Conservation (phyloP, 2,797 vertebrate species). For the Pseudocheirus occidentalis region DNA sequence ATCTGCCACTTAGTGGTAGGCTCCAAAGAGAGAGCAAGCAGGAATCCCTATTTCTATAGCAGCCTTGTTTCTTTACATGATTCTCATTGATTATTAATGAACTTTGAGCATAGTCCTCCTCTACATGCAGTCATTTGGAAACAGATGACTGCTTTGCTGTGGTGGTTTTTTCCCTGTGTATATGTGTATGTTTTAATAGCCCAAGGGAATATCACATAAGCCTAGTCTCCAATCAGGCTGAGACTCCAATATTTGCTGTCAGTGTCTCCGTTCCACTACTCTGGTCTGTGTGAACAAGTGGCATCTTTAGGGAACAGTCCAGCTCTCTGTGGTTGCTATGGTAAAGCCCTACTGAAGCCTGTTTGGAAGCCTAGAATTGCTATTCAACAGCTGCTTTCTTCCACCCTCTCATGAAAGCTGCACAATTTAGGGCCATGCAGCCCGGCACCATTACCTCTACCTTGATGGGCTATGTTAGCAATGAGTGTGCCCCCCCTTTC, state of each 20-base stretch:
- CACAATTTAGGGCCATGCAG: slow-evolving; percentile 30
- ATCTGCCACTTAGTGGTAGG: neutral
- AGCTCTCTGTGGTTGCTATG: slow-evolving; percentile 73
- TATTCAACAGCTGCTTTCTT: slow-evolving; percentile 78
- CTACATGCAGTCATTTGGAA: neutral
- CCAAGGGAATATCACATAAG: slow-evolving; percentile 66
- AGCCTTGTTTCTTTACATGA: neutral
- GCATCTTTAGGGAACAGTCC: slow-evolving; percentile 76
- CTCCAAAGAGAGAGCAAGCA: neutral
- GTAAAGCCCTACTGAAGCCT: slow-evolving; percentile 75
- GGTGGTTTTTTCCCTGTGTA: neutral
- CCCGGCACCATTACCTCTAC: slow-evolving; percentile 36
- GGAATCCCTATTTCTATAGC: neutral
- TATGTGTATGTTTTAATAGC: slow-evolving; percentile 20
- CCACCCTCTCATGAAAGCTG: slow-evolving; percentile 68
- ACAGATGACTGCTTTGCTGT: neutral
- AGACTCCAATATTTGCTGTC: slow-evolving; percentile 65
- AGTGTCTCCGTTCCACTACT: slow-evolving; percentile 69
- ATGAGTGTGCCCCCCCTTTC: slow-evolving; percentile 63
- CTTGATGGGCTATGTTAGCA: slow-evolving; percentile 55
- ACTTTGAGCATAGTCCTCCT: neutral
- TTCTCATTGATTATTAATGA: neutral
- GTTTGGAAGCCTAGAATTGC: slow-evolving; percentile 72
- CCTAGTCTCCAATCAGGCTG: slow-evolving; percentile 56
- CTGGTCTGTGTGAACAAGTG: slow-evolving; percentile 69